Evolutionary conservation across 2,888 invertebrate genomes (phyloP), one percentile per base, ranked within the genome.

Genomic region (Eilema griseolum): DNA sequence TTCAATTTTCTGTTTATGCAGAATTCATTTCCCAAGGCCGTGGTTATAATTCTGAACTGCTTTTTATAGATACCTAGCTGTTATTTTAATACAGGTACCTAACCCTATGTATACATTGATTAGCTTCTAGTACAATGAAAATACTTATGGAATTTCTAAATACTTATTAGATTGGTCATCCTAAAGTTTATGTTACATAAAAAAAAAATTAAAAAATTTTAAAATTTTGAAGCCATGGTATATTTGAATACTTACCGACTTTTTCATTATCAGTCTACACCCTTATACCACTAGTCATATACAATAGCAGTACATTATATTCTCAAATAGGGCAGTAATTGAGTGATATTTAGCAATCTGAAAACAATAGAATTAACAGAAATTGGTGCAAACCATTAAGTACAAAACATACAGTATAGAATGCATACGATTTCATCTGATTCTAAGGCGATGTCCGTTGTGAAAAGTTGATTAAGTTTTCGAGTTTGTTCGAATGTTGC

Each of bases 201-300:
- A 46, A n/a, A 2, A 5, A 46, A 1, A 20, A 10, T 3, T 0
- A n/a, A 52, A 52, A 52, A 52, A 2, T 41, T 16, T 41, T n/a
- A n/a, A 52, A 33, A 57, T 14, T 11, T 64, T 23, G 61, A 52
- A 66, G 61, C 46, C 62, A 67, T 67, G 31, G 68, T 31, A 61
- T 57, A 62, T 59, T 57, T 33, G 64, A 64, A 63, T n/a, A 7
- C n/a, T n/a, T n/a, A n/a, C 62, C 66, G 72, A 71, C 66, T 72
- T 72, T 59, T 65, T 68, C 56, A 46, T 61, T 64, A 75, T 74
- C 86, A 86, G 88, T 88, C 84, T 86, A 84, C 79, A 78, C 76
- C 84, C 85, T 85, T 86, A 80, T 74, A 79, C 88, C 89, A 86
- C 93, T 94, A 94, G 93, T 94, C 93, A 94, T 90, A 85, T 85